These are phyloP conservation scores for Pithys albifrons DNA, from an alignment of 2,113 vertebrate genomes.

Conservation along the genomic window DNA sequence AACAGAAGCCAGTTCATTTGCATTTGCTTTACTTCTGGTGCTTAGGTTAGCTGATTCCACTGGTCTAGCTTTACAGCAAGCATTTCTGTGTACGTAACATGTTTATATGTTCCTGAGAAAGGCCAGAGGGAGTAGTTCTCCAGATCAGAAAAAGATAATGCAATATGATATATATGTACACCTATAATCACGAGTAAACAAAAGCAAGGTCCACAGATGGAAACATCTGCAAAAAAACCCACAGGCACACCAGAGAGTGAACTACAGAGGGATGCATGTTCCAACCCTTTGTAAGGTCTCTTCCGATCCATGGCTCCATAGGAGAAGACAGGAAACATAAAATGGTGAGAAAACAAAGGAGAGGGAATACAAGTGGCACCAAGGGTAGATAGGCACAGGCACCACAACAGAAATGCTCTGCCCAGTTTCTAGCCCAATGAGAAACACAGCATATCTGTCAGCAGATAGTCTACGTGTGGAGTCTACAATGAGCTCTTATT, in stretches of 20 bases:
- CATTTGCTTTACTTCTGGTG: neutral
- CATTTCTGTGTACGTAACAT: neutral
- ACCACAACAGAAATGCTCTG: neutral
- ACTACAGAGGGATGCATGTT: neutral
- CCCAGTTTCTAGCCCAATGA: neutral
- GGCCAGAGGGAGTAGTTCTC: neutral
- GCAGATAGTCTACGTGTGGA: neutral
- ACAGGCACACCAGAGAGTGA: neutral
- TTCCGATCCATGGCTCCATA: neutral
- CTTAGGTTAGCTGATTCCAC: neutral
- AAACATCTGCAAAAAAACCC: neutral
- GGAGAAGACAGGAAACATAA: neutral
- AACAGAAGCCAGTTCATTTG: neutral
- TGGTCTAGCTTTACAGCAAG: neutral
- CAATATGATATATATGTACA: neutral
- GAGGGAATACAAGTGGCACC: neutral
- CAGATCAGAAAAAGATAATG: neutral
- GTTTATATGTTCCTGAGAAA: neutral
- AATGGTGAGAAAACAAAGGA: neutral
- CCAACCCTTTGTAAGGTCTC: neutral
- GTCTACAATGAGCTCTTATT: neutral
- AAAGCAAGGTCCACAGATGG: neutral
- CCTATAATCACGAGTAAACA: neutral
- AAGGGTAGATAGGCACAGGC: neutral
- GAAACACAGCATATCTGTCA: neutral